Percentiles rank a stretch among this genome's conserved stretches.
Conservation (phyloP, 2,888 invertebrate species). For the Idaea straminata region DNA sequence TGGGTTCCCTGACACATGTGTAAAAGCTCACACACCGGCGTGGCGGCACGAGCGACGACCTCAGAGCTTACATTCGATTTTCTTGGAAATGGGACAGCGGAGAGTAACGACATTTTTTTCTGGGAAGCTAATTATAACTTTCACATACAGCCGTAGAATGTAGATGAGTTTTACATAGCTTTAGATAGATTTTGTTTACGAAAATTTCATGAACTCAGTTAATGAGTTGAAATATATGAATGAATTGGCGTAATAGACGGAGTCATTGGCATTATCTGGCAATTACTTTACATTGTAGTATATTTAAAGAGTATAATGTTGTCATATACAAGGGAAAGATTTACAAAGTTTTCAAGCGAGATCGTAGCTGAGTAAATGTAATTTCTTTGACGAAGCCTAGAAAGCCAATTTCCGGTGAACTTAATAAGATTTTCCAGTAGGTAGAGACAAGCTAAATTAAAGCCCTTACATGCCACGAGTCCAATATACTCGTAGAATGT, state of each 20-base stretch:
- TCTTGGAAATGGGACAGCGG: constrained; percentile 61
- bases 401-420: not conserved
- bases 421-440: not conserved
- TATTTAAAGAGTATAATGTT: not conserved
- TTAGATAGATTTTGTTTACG: not conserved
- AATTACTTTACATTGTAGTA: not conserved
- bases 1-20: constrained; percentile 34
- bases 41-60: constrained; percentile 40
- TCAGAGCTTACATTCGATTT: constrained; percentile 61
- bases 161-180: not conserved
- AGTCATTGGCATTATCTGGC: not conserved
- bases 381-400: constrained; percentile 1
- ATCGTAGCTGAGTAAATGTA: not conserved
- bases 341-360: not conserved
- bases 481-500: not conserved
- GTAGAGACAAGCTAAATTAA: constrained; percentile 1
- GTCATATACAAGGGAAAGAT: not conserved
- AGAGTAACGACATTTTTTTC: constrained; percentile 44
- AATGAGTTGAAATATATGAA: not conserved
- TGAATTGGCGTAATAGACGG: not conserved
- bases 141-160: not conserved
- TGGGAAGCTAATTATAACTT: constrained; percentile 12
- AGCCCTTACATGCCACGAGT: not conserved
- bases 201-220: not conserved
- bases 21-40: constrained; percentile 33